Evolutionary conservation across 2,888 invertebrate species (phyloP), one percentile per base, ranked within the genome.

Genomic region (Mayetiola destructor): DNA sequence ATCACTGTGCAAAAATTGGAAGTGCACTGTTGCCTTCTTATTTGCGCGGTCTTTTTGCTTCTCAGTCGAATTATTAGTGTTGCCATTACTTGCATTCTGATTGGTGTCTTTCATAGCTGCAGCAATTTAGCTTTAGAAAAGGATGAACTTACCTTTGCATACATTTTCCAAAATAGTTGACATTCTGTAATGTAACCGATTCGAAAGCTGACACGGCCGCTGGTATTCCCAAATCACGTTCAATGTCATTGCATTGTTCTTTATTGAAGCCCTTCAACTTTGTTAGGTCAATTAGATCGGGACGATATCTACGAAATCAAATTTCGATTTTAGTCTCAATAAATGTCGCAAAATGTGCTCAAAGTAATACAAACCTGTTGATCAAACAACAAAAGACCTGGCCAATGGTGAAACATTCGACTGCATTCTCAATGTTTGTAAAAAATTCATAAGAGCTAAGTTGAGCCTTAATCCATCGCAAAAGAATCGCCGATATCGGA

Each of bases 161-260:
- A 95, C 84, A 70, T 91, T 87, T 55, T 87, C 82, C 60, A n/a
- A 95, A 75, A 69, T 94, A 95, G 56, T 86, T 82, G 5, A 70
- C 60, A 35, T 65, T 66, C 14, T 63, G 67, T 9, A 73, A 59
- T 30, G 67, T 67, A 30, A 70, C 40, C 0, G 72, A 84, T 65
- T 92, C 91, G 64, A 80, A 79, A 0, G 87, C 82, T 6, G 84
- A 83, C 80, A 88, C 82, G n/a, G 81, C 74, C 32, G 80, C 80
- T 2, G 76, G 70, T 62, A 83, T 79, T 59, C 87, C 88, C 63
- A 92, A 77, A 70, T 94, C 91, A 60, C 82, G 81, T 63, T 92
- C 88, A 59, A 84, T 69, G 64, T 88, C 84, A 67, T 89, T 87
- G 66, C 87, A 83, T 62, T 80, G 78, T 32, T 77, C 76, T 3